Percentiles rank a stretch among this genome's conserved stretches.
Evolutionary conservation across 2,888 invertebrate species (phyloP).

Genomic region (Hypercompe scribonia): DNA sequence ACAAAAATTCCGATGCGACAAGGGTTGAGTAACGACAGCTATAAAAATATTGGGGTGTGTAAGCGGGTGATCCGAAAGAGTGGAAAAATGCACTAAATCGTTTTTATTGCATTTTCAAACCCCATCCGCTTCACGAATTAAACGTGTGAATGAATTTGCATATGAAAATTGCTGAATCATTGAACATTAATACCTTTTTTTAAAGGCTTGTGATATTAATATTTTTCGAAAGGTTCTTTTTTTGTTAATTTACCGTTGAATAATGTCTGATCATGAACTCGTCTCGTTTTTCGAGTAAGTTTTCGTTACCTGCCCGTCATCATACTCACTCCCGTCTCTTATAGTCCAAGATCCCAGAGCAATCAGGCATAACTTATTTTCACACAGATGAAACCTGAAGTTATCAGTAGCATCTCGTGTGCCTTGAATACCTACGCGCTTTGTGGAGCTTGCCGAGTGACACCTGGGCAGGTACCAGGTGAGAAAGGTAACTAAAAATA

Average conservation of each 20-base stretch:
- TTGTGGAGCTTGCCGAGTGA: too few relatives aligned
- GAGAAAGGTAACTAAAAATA: too few relatives aligned
- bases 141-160: slow-evolving; percentile 75
- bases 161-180: slow-evolving; percentile 65
- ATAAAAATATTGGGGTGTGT: slow-evolving; percentile 60
- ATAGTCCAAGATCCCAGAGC: too few relatives aligned
- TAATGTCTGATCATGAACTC: neutral
- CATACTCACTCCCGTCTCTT: too few relatives aligned
- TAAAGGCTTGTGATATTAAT: slow-evolving; percentile 9
- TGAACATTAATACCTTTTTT: slow-evolving; percentile 49
- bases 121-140: slow-evolving; percentile 59
- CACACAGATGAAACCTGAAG: too few relatives aligned
- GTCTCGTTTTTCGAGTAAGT: too few relatives aligned
- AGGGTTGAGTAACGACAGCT: slow-evolving; percentile 60
- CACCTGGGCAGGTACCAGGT: too few relatives aligned
- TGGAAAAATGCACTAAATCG: slow-evolving; percentile 79
- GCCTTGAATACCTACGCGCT: too few relatives aligned
- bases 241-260: too few relatives aligned
- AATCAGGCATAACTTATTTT: too few relatives aligned
- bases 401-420: too few relatives aligned
- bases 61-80: slow-evolving; percentile 58
- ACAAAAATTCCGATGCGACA: slow-evolving; percentile 37
- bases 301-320: too few relatives aligned
- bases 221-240: neutral
- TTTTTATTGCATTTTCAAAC: slow-evolving; percentile 75